Evolutionary conservation across 2,888 invertebrate species (phyloP), one percentile per base, ranked within the genome.

Genomic region (Drosophila atripex): DNA sequence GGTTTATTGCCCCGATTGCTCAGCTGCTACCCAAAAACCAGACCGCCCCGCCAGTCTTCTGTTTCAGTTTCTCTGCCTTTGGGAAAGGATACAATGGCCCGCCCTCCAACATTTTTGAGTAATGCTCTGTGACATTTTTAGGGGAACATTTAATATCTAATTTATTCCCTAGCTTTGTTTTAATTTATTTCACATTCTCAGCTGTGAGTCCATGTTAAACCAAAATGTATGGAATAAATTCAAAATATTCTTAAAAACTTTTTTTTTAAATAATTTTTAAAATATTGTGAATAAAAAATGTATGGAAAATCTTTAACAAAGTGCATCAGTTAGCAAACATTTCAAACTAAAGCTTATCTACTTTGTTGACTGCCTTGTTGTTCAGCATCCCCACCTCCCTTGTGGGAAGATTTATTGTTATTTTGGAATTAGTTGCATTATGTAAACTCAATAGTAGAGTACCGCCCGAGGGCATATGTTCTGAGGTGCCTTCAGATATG

Each of bases 1-100:
- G 80, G 80, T 80, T 80, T 85, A 80, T 80, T 78, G 82, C 80
- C 77, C 77, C 85, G 82, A 85, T 85, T 82, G 80, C 82, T 80
- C 85, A 80, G 80, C 80, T 80, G 80, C 69, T 72, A 76, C 78
- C 69, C 46, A 8, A 55, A 47, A 43, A 49, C 14, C 52, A 39
- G 51, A 56, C 35, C 12, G 8, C 7, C 61, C 25, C 25, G 46
- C 38, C 54, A 55, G 39, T 47, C 35, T 41, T 35, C n/a, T 14
- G 35, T 35, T 35, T 35, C 35, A 14, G 35, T 35, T 35, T 35
- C 46, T 14, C 46, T 18, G 45, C 32, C 35, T 18, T 38, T 25
- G 30, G 12, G 2, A 7, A 21, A 28, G 9, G 28, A 8, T 28
- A 28, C 28, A 28, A 28, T 8, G 28, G 8, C 8, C 28, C 28